Conservation (phyloP, 2,888 invertebrate species). For the Caenorhabditis wallacei region DNA sequence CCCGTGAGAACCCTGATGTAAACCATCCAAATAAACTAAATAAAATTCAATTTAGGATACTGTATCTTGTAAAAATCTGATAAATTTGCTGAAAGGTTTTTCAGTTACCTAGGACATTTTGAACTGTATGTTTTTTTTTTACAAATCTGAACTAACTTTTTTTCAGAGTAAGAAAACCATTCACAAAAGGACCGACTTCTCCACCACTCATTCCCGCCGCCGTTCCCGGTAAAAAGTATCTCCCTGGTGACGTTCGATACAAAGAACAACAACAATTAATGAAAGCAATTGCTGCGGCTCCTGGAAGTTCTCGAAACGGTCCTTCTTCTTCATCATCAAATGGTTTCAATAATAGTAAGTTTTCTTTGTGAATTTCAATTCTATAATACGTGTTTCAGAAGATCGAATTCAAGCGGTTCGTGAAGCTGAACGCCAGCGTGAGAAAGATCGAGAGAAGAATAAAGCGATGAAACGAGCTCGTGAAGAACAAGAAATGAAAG, state of each 20-base stretch:
- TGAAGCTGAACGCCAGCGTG: constrained; percentile 56
- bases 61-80: no score
- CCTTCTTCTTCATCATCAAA: constrained; percentile 17
- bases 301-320: constrained; percentile 20
- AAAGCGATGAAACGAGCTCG: constrained; percentile 47
- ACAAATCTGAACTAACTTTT: no score
- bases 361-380: no score
- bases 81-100: no score
- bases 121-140: no score
- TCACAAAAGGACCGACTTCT: constrained; percentile 64
- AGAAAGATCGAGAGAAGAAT: constrained; percentile 47
- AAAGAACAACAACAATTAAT: constrained; percentile 50
- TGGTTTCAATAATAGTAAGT: constrained; percentile 28
- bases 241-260: constrained; percentile 78
- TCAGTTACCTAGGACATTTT: no score
- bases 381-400: constrained; percentile 18
- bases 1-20: no score
- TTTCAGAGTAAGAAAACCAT: constrained; percentile 48
- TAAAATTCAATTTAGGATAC: neutral
- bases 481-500: constrained; percentile 21
- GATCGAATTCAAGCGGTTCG: constrained; percentile 39
- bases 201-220: constrained; percentile 66
- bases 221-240: constrained; percentile 66
- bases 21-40: no score
- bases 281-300: constrained; percentile 24